Conservation (phyloP, 2,113 vertebrate genomes). For the Piliocolobus tephrosceles region DNA sequence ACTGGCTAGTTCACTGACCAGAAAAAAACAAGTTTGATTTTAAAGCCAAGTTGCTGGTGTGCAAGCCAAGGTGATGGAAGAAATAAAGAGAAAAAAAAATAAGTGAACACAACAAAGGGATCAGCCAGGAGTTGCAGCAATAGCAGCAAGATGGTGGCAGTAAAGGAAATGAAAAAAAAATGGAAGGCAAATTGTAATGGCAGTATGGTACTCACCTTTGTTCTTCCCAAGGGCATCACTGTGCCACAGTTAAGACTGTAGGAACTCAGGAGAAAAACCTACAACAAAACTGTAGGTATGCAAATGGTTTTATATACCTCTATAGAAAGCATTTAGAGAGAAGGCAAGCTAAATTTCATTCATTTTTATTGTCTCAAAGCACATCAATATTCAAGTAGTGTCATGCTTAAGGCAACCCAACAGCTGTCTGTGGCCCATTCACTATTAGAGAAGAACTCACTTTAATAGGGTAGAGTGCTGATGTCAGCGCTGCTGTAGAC, state of each 20-base stretch:
- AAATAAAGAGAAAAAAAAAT: background rate
- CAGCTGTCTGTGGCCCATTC: background rate
- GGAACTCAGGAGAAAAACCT: background rate
- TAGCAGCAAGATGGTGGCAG: background rate
- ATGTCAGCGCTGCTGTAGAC: no score
- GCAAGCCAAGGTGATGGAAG: background rate
- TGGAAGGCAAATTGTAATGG: background rate
- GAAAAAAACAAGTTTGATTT: background rate
- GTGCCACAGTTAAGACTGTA: background rate
- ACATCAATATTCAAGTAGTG: background rate
- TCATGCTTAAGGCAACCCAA: background rate
- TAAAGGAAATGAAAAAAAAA: background rate
- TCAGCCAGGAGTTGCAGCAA: background rate
- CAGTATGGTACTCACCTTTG: accelerated
- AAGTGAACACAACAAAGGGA: background rate
- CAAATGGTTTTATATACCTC: background rate
- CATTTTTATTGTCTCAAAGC: background rate
- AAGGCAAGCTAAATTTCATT: background rate
- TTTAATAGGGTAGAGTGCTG: background rate
- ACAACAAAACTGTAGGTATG: background rate
- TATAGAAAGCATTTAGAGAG: background rate
- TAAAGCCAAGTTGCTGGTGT: background rate
- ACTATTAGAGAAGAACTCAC: background rate
- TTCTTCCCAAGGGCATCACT: background rate
- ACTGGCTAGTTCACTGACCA: background rate